These are phyloP conservation scores for Bellardia pandia DNA, from an alignment of 2,888 invertebrate species.

Conservation along the genomic window DNA sequence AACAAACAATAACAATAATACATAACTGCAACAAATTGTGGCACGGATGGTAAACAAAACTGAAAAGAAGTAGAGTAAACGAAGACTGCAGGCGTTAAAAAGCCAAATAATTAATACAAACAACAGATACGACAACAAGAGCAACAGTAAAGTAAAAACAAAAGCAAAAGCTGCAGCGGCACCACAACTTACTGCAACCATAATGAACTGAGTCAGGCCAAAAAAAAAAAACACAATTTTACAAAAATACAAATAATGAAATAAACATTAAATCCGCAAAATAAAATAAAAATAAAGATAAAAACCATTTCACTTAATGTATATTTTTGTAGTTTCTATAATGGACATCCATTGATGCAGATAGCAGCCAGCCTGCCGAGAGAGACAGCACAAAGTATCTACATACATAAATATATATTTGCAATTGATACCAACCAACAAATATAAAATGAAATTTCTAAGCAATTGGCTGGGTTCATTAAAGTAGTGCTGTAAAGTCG, in stretches of 20 bases:
- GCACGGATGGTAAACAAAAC: conserved; percentile 41
- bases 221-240: background rate
- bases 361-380: conserved; percentile 14
- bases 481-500: conserved; percentile 34
- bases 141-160: conserved; percentile 15
- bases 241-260: conserved; percentile 16
- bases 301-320: conserved; percentile 68
- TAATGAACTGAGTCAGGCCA: conserved; percentile 31
- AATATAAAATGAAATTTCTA: conserved; percentile 59
- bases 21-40: conserved; percentile 56
- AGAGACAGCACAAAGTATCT: conserved; percentile 28
- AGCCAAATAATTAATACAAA: conserved; percentile 64
- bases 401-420: background rate
- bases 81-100: conserved; percentile 67
- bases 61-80: conserved; percentile 60
- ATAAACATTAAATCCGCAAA: conserved; percentile 56
- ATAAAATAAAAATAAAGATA: conserved; percentile 49
- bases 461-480: conserved; percentile 62
- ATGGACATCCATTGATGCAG: conserved; percentile 1
- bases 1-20: conserved; percentile 27
- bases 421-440: conserved; percentile 42
- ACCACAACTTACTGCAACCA: conserved; percentile 40
- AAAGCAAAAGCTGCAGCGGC: conserved; percentile 23
- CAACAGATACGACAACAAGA: conserved; percentile 35
- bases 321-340: conserved; percentile 16